Conservation (phyloP, 2,797 vertebrate genomes). For the Microcaecilia unicolor region DNA sequence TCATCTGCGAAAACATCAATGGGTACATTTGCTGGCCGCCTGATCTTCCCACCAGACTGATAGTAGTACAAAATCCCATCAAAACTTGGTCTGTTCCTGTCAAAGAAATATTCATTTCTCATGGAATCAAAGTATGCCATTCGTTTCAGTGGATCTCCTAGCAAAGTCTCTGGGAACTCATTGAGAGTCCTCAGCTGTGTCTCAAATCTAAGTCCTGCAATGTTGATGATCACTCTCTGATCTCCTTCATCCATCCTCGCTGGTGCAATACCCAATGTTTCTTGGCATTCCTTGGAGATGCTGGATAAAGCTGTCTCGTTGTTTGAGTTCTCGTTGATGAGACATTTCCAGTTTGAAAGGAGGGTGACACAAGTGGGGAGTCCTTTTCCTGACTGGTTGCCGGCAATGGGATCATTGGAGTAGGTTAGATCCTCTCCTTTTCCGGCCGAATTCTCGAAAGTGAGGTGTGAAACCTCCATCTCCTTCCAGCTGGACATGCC, state of each 20-base stretch:
- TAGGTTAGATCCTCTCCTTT: slow-evolving; percentile 75
- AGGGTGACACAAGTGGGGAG: slow-evolving; percentile 69
- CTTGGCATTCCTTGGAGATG: slow-evolving; percentile 64
- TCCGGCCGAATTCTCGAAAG: slow-evolving; percentile 84
- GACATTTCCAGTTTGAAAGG: slow-evolving; percentile 75
- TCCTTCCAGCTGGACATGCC: slow-evolving; percentile 54
- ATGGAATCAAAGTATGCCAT: slow-evolving; percentile 90
- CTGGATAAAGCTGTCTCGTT: slow-evolving; percentile 80
- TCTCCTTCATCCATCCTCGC: slow-evolving; percentile 69
- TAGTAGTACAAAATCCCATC: slow-evolving; percentile 95
- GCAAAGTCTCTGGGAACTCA: slow-evolving; percentile 86
- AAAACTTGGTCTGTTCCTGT: slow-evolving; percentile 90
- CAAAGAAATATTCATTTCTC: slow-evolving; percentile 96
- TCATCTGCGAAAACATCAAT: slow-evolving; percentile 91
- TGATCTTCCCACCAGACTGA: slow-evolving; percentile 87
- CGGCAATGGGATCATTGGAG: slow-evolving; percentile 59
- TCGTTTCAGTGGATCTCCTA: slow-evolving; percentile 82
- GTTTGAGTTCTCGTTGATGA: slow-evolving; percentile 69
- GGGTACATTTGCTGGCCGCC: slow-evolving; percentile 88
- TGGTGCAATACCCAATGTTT: slow-evolving; percentile 68
- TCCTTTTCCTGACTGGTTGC: slow-evolving; percentile 52
- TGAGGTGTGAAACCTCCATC: slow-evolving; percentile 91
- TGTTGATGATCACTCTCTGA: slow-evolving; percentile 86
- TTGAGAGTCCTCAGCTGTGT: slow-evolving; percentile 85
- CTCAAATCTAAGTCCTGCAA: slow-evolving; percentile 89